These are phyloP conservation scores for Phalacrocorax carbo DNA, from an alignment of 2,113 vertebrate genomes.

Conservation along the genomic window DNA sequence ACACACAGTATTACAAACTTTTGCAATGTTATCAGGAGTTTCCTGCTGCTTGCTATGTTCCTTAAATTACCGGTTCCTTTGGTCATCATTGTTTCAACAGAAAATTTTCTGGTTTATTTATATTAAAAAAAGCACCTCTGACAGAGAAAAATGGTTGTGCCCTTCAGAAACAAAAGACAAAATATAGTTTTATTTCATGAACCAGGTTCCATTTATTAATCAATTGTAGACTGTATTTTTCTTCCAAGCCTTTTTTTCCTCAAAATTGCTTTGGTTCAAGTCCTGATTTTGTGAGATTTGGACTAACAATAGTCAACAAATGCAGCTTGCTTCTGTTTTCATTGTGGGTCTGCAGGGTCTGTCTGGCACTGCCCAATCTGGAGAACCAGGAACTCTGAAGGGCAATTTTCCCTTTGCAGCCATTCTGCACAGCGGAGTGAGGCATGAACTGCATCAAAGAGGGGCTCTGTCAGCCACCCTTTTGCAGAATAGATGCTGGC, in stretches of 20 bases:
- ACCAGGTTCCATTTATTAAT: background rate
- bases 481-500: background rate
- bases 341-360: background rate
- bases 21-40: background rate
- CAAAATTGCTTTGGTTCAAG: background rate
- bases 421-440: background rate
- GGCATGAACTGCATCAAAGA: background rate
- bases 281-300: background rate
- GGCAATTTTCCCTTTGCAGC: background rate
- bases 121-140: background rate
- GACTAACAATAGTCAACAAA: background rate
- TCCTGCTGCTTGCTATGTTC: background rate
- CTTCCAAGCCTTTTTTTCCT: background rate
- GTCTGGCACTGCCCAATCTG: background rate
- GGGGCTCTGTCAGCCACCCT: background rate
- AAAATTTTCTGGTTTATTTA: background rate
- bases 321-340: background rate
- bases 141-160: background rate
- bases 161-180: background rate
- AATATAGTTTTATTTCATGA: background rate
- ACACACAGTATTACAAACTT: background rate
- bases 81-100: background rate
- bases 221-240: background rate
- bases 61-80: background rate
- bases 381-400: background rate